Base-by-base conservation (phyloP, 2,888 invertebrate species). In the Harpalus rufipes region DNA sequence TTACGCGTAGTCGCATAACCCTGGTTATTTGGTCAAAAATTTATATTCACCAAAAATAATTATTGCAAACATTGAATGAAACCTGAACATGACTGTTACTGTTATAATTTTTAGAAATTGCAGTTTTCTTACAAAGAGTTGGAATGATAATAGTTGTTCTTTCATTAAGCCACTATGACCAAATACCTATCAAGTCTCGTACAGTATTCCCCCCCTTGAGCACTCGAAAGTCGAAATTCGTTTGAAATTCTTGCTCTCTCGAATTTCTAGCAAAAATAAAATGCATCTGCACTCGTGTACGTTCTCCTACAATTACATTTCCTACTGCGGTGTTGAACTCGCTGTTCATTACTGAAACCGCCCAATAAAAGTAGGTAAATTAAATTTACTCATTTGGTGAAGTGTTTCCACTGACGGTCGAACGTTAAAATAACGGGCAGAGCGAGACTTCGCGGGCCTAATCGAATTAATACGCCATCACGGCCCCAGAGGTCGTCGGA, bases 391-490 rank as follows among this genome's bases (percentile, higher is more conserved):
- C 72, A 44, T 72, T 72, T 44, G 44, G 44, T 44, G 72, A 72
- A 72, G 41, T 72, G 72, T 72, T 65, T 72, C 72, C 72, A 72
- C 72, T 72, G 72, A 72, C 72, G 72, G 72, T 16, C 39, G 72
- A 72, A 72, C 72, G 72, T 72, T 72, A 72, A 72, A 72, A 72
- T 72, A 72, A 72, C 72, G 72, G 41, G 12, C 65, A 7, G 44
- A 16, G 5, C 5, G 72, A 14, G 18, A 16, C 44, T 4, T 41
- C 44, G 4, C 8, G 72, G 44, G 72, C 72, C 14, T 44, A 72
- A 72, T 72, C 72, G 16, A 72, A 72, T 72, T 72, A 68, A 68
- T 68, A 68, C 68, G 39, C 68, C 68, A 68, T 68, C 68, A 72
- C 72, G 10, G n/a, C 18, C 72, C 44, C 44, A 8, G 41, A 32